These are phyloP conservation scores for Hemicordylus capensis DNA, from an alignment of 2,113 vertebrate species.

Conservation along the genomic window DNA sequence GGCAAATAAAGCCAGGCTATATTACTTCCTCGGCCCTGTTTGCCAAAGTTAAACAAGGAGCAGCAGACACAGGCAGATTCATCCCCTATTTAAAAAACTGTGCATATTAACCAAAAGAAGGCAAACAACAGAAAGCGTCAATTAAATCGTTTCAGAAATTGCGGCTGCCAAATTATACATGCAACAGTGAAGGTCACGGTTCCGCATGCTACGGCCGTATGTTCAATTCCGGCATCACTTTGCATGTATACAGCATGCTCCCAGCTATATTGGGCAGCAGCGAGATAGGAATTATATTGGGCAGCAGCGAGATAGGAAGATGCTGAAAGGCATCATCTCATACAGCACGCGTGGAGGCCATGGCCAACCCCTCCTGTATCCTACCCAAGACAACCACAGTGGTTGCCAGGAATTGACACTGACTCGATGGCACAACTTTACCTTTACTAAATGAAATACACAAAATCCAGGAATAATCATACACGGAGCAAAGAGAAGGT, in stretches of 20 bases:
- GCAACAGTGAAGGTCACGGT: slow-evolving; percentile 3
- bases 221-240: not conserved
- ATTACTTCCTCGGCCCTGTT: slow-evolving; percentile 3
- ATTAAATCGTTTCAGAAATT: not conserved
- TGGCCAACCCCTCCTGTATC: no score
- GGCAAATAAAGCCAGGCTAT: slow-evolving; percentile 18
- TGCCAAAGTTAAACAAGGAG: not conserved
- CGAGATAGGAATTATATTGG: not conserved
- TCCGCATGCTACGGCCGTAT: not conserved
- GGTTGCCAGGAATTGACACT: no score
- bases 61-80: not conserved
- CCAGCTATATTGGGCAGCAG: not conserved
- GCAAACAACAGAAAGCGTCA: slow-evolving; percentile 2
- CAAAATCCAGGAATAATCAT: no score
- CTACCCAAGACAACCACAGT: no score
- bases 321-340: no score
- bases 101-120: slow-evolving; percentile 16
- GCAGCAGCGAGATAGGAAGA: no score
- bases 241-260: not conserved
- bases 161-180: no score
- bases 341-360: no score
- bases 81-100: not conserved
- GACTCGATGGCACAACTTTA: no score
- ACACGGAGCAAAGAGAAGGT: no score
- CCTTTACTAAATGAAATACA: no score